Base-by-base conservation (phyloP, 2,113 vertebrate species). In the Oncorhynchus keta region DNA sequence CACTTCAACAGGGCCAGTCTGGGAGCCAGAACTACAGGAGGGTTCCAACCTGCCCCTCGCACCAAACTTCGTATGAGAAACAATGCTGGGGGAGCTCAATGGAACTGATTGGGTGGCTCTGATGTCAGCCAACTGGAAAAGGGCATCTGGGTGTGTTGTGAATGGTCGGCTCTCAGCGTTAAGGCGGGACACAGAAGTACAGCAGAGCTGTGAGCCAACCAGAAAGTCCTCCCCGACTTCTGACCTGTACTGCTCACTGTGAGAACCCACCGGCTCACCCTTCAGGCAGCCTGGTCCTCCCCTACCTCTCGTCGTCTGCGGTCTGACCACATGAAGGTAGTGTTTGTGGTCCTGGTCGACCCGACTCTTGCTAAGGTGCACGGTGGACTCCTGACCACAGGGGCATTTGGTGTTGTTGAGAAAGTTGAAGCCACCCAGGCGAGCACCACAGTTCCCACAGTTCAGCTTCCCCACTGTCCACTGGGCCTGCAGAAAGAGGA, bases 401-500 rank as follows among this genome's bases (percentile, higher is more conserved):
- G 94, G 93, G 85, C 94, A 96, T 84, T 91, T 92, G 79, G 85
- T 89, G 83, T 82, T 87, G 77, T 87, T 91, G 72, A 94, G 67
- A 78, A 97, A 97, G 90, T 96, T 95, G 90, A 96, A 97, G 79
- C 90, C 91, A 67, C 95, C 96, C 85, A 97, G 85, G 20, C 86
- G 94, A 81, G 93, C 93, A 12, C 93, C 88, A 83, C 96, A 98
- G 79, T 94, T 92, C 0, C 89, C 93, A 84, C 95, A 98, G 86
- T 93, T 93, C 71, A 97, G 90, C 87, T 95, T 96, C 79, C 96
- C 95, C 72, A 88, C 85, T 76, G 95, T 96, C 96, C 96, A 95
- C 76, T 94, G 92, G 68, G 93, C 93, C 96, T 98, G 79, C 75
- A 81, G 71, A 84, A 49, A 74, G 11, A 24, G 12, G 30, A 6